Evolutionary conservation across 2,113 vertebrate species (phyloP).

Genomic region (Rhea americana): DNA sequence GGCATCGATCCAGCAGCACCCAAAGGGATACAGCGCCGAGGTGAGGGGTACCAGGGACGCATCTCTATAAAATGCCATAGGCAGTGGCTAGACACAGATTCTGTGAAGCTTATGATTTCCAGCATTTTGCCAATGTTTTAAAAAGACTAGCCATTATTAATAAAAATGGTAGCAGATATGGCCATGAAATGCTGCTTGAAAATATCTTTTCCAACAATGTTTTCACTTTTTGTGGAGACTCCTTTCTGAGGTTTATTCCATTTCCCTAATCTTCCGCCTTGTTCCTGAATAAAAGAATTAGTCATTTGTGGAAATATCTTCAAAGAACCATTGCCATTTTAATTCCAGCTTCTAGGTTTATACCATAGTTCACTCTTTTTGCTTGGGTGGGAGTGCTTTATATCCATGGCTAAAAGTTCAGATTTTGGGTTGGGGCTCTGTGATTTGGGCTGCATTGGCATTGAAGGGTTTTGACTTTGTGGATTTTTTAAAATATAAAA

Average conservation of each 20-base stretch:
- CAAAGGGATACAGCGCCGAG: not conserved
- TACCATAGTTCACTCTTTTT: not conserved
- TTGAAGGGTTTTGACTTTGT: not conserved
- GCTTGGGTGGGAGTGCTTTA: not conserved
- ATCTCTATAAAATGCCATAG: slow-evolving; percentile 45
- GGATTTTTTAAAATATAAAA: not conserved
- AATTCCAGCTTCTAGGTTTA: not conserved
- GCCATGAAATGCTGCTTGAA: not conserved
- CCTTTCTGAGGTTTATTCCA: not conserved
- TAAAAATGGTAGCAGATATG: not conserved
- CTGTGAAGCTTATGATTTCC: slow-evolving; percentile 17
- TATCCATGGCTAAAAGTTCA: not conserved
- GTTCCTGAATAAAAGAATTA: not conserved
- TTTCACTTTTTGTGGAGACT: not conserved
- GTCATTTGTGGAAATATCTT: not conserved
- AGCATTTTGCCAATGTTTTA: not conserved
- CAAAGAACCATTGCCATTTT: not conserved
- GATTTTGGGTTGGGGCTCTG: not conserved
- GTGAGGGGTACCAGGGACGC: not conserved
- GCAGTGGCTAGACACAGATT: slow-evolving; percentile 32
- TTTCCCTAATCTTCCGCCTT: not conserved
- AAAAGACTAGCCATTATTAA: not conserved
- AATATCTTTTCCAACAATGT: not conserved
- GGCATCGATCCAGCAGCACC: not conserved
- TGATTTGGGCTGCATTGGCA: not conserved